Evolutionary conservation across 2,113 vertebrate genomes (phyloP).

Genomic region (Gymnarchus niloticus): DNA sequence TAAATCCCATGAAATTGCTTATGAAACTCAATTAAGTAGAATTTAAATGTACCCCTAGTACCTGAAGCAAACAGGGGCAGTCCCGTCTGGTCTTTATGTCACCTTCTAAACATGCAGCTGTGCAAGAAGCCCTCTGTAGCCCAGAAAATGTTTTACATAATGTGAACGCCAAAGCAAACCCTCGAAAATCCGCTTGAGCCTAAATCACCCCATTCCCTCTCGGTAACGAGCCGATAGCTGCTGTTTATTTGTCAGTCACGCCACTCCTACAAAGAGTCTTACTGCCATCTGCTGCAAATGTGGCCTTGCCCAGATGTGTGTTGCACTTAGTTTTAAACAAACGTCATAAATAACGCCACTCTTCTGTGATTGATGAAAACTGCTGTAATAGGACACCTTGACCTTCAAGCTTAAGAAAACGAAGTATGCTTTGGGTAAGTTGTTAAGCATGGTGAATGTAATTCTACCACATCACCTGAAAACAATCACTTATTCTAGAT

Average conservation of each 20-base stretch:
- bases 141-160: neutral
- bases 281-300: neutral
- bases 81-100: neutral
- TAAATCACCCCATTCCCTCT: neutral
- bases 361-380: conserved; percentile 12
- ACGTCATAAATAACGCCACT: conserved; percentile 14
- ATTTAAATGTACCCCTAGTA: neutral
- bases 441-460: conserved; percentile 7
- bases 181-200: neutral
- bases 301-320: neutral
- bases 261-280: neutral
- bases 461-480: neutral
- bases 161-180: neutral
- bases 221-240: neutral
- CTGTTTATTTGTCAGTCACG: neutral
- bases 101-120: neutral
- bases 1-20: conserved; percentile 6
- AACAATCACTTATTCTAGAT: no score
- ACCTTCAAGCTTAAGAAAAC: conserved; percentile 17
- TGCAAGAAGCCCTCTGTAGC: neutral
- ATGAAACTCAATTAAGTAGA: neutral
- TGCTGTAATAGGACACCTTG: conserved; percentile 22
- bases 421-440: conserved; percentile 12
- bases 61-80: neutral
- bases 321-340: neutral